Evolutionary conservation across 2,888 invertebrate species (phyloP).

Genomic region (Hemicrepidius hirtus): DNA sequence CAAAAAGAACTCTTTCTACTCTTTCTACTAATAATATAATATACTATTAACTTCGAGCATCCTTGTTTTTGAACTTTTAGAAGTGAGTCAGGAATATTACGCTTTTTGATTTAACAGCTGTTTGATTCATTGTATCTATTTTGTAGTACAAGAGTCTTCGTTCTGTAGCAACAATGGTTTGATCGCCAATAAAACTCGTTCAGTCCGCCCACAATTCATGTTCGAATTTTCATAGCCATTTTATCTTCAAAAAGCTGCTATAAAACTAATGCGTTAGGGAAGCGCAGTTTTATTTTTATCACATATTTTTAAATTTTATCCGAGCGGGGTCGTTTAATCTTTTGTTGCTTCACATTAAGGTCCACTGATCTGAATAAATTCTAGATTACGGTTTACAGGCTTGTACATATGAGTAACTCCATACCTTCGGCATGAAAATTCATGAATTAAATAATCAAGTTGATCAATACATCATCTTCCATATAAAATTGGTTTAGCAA

Average conservation of each 20-base stretch:
- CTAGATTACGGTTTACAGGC: not conserved
- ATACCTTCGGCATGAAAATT: not conserved
- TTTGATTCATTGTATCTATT: no score
- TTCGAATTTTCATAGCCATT: not conserved
- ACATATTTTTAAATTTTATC: constrained; percentile 18
- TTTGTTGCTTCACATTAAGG: constrained; percentile 6
- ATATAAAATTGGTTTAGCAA: not conserved
- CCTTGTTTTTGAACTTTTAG: no score
- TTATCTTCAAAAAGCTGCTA: constrained; percentile 9
- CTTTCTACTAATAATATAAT: no score
- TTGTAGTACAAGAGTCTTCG: no score
- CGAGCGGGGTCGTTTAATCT: constrained; percentile 1
- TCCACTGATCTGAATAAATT: constrained; percentile 10
- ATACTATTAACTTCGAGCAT: not conserved
- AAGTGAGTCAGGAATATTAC: no score
- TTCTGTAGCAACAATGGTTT: not conserved
- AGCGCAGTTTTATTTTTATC: constrained; percentile 16
- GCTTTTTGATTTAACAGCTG: no score
- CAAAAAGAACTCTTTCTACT: no score
- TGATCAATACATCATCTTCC: not conserved
- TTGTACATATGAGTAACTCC: not conserved
- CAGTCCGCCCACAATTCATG: not conserved
- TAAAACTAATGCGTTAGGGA: constrained; percentile 13
- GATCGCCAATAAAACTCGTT: not conserved
- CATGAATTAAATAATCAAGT: not conserved